Evolutionary conservation across 2,888 invertebrate species (phyloP).

Genomic region (Euphydryas editha): DNA sequence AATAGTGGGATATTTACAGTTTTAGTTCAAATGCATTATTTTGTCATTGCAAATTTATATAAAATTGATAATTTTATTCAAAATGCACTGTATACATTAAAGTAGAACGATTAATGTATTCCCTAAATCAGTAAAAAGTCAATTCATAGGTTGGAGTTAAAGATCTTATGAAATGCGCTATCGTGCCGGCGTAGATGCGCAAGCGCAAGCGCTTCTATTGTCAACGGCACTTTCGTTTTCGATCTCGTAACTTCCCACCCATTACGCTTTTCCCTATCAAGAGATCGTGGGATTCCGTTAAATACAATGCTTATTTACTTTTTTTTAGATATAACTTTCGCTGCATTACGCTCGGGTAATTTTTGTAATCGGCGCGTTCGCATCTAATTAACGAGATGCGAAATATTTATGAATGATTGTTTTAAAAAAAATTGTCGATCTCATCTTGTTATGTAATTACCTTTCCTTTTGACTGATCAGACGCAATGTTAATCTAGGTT

Average conservation of each 20-base stretch:
- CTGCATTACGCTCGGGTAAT: slow-evolving; percentile 68
- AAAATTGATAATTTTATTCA: too few species aligned
- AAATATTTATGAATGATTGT: slow-evolving; percentile 37
- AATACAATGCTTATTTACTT: slow-evolving; percentile 71
- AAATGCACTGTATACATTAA: too few species aligned
- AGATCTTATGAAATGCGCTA: slow-evolving; percentile 46
- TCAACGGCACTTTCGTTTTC: slow-evolving; percentile 72
- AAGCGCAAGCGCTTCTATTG: slow-evolving; percentile 52
- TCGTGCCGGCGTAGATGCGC: slow-evolving; percentile 25
- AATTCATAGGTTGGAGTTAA: slow-evolving; percentile 1
- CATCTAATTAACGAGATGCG: slow-evolving; percentile 48
- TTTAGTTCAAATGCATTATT: too few species aligned
- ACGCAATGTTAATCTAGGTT: background rate
- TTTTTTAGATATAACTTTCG: slow-evolving; percentile 76
- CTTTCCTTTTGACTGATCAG: background rate
- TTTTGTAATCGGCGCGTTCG: slow-evolving; percentile 59
- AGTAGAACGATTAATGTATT: background rate
- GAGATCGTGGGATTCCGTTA: slow-evolving; percentile 74
- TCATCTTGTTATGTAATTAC: slow-evolving; percentile 12
- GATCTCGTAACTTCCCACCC: slow-evolving; percentile 70
- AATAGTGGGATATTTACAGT: too few species aligned
- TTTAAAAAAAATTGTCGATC: slow-evolving; percentile 14
- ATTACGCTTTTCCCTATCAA: slow-evolving; percentile 78
- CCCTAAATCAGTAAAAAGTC: background rate
- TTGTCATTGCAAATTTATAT: too few species aligned